Base-by-base conservation (phyloP, 2,113 vertebrate genomes). In the Phoxinus phoxinus region DNA sequence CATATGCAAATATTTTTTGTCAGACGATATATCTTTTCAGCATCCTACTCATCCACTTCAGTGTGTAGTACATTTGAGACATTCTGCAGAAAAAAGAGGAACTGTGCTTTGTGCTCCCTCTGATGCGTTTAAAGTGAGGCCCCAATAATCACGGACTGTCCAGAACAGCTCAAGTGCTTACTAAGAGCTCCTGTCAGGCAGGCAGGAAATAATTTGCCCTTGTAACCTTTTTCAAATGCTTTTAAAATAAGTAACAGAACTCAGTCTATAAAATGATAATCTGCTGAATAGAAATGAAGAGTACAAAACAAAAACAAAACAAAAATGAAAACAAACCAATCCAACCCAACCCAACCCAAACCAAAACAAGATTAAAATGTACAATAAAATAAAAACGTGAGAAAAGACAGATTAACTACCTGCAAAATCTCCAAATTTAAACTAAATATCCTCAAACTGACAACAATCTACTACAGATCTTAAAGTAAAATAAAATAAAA, bases 61-160 rank as follows among this genome's bases (percentile, higher is more conserved):
- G 67, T 56, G 51, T 77, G 48, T 3, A 75, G 46, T 56, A 56
- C 27, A 77, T 46, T 74, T 74, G n/a, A 27, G n/a, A 30, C n/a
- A 73, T 10, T 75, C n/a, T 17, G 44, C n/a, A 51, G n/a, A 46
- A 30, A 46, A 48, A 75, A 51, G 46, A 77, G 9, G 2, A 56
- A 56, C 53, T 56, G 46, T 51, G 41, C n/a, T 75, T 27, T 46
- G 51, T 75, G 19, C 73, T 51, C 23, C n/a, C 30, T 69, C 65
- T 21, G 21, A 71, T 41, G 35, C 12, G 21, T 51, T 48, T 30
- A 75, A 48, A 73, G 72, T 15, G n/a, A 12, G 13, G 7, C 25
- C 44, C 0, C 46, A 75, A 51, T 75, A 23, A 35, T 77, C 10
- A 35, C 75, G 35, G 30, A 77, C 51, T 35, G 51, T 77, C 51